Conservation (phyloP, 2,888 invertebrate species). For the Autographa pulchrina region DNA sequence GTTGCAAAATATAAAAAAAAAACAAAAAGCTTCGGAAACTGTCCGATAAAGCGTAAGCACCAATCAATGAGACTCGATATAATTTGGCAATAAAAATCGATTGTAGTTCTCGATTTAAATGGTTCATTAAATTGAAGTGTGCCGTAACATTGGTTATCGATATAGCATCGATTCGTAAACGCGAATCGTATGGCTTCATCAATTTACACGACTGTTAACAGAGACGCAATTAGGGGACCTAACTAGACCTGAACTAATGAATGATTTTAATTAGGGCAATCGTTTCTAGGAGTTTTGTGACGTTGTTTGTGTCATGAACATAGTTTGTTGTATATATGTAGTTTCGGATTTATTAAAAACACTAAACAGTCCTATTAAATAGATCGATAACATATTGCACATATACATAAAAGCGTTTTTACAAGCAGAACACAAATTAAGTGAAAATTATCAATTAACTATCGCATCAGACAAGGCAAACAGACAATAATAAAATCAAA, state of each 20-base stretch:
- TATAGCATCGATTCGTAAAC: slow-evolving; percentile 67
- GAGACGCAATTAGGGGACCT: slow-evolving; percentile 33
- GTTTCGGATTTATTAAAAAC: too few species aligned
- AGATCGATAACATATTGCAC: too few species aligned
- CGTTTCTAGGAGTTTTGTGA: not conserved
- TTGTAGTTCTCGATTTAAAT: slow-evolving; percentile 72
- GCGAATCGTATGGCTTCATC: slow-evolving; percentile 69
- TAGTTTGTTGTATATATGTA: too few species aligned
- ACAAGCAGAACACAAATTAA: too few species aligned
- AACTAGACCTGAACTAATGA: not conserved
- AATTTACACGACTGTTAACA: slow-evolving; percentile 51
- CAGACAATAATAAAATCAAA: too few species aligned
- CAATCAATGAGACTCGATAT: slow-evolving; percentile 41
- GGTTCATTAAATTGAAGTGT: slow-evolving; percentile 76
- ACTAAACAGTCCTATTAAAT: too few species aligned
- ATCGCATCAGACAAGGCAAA: too few species aligned
- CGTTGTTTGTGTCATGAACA: too few species aligned
- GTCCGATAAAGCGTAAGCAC: slow-evolving; percentile 35
- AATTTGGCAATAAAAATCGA: slow-evolving; percentile 64
- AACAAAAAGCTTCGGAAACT: slow-evolving; percentile 13
- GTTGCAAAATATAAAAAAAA: too few species aligned
- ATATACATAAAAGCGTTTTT: too few species aligned
- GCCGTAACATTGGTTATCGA: slow-evolving; percentile 65
- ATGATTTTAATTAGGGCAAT: not conserved
- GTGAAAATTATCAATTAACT: too few species aligned